These are phyloP conservation scores for Epirrhoe tristata DNA, from an alignment of 2,888 invertebrate genomes.

Conservation along the genomic window DNA sequence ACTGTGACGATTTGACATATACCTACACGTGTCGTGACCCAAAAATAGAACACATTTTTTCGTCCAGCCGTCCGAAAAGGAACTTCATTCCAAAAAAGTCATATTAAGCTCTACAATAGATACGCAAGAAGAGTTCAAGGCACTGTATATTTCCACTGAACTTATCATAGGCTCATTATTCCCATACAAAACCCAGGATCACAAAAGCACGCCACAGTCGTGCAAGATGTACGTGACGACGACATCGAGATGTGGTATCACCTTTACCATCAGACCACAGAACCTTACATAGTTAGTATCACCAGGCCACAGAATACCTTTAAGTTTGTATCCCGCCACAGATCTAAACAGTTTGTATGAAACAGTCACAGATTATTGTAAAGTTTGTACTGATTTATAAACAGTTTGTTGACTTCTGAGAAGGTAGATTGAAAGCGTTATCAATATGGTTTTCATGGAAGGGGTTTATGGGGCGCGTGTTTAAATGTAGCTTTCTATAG, in stretches of 20 bases:
- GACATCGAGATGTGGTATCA: slow-evolving; percentile 56
- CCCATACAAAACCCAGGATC: slow-evolving; percentile 22
- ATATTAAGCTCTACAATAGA: not conserved
- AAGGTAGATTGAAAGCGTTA: slow-evolving; percentile 43
- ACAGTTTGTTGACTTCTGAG: slow-evolving; percentile 52
- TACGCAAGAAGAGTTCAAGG: not conserved
- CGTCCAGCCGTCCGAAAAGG: too few species aligned
- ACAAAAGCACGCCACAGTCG: slow-evolving; percentile 36
- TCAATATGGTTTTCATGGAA: slow-evolving; percentile 31
- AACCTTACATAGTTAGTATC: slow-evolving; percentile 1
- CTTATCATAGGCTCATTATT: slow-evolving; percentile 13
- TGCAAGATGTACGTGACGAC: slow-evolving; percentile 55
- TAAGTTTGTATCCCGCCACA: slow-evolving; percentile 1
- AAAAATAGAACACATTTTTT: too few species aligned
- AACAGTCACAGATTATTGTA: not conserved
- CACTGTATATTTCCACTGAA: not conserved
- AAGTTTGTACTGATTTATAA: not conserved
- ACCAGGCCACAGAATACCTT: slow-evolving; percentile 6
- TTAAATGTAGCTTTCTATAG: not conserved
- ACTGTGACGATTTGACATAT: too few species aligned
- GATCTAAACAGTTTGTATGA: slow-evolving; percentile 17
- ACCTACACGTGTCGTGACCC: too few species aligned
- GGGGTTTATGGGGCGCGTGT: slow-evolving; percentile 16
- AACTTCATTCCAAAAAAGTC: too few species aligned
- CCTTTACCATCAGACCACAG: slow-evolving; percentile 41